Evolutionary conservation across 2,888 invertebrate species (phyloP).

Genomic region (Dryobotodes eremita): DNA sequence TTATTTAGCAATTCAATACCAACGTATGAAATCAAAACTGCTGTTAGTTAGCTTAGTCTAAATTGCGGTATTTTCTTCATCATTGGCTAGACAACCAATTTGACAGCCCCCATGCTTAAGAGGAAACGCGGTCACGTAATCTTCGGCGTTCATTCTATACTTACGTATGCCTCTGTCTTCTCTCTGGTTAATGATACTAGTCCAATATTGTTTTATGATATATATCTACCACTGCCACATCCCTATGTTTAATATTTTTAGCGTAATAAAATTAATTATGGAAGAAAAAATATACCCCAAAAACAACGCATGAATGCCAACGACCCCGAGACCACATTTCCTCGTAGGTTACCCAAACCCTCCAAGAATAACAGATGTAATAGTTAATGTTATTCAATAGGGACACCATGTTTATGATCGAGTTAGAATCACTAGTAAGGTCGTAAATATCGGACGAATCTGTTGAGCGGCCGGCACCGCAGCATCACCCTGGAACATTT

Average conservation of each 20-base stretch:
- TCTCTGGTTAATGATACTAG: no score
- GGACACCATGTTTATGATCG: slow-evolving; percentile 22
- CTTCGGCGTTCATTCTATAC: no score
- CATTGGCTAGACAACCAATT: no score
- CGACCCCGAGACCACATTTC: neutral
- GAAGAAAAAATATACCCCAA: neutral
- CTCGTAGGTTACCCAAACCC: neutral
- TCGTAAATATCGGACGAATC: slow-evolving; percentile 42
- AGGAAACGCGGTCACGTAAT: no score
- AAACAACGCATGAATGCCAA: neutral
- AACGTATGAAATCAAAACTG: no score
- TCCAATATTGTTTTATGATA: neutral
- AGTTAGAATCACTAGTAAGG: slow-evolving; percentile 10
- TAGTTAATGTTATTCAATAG: slow-evolving; percentile 7
- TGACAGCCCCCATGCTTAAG: no score
- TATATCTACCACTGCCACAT: no score
- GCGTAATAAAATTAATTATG: neutral
- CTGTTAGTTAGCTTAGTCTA: no score
- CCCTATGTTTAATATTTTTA: no score
- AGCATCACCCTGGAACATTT: neutral
- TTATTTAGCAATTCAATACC: no score
- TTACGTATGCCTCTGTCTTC: no score
- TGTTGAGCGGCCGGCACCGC: slow-evolving; percentile 1
- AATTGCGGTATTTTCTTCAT: no score
- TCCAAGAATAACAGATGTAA: slow-evolving; percentile 20